A percentile compares a stretch with the other conserved stretches of the same genome.
These are phyloP conservation scores for Felis catus DNA, from an alignment of 2,113 vertebrate genomes.

Conservation along the genomic window DNA sequence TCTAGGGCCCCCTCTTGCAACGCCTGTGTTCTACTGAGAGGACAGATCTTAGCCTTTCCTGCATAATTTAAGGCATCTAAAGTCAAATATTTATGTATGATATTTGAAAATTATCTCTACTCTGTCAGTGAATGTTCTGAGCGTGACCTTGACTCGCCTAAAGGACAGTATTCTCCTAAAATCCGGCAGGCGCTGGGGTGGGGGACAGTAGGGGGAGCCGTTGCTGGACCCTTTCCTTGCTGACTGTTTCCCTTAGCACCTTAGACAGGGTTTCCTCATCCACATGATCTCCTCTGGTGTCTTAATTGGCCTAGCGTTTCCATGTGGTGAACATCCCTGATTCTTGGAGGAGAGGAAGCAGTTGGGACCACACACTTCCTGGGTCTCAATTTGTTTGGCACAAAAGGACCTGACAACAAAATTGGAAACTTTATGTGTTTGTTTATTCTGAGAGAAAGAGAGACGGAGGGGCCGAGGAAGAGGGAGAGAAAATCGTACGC, in stretches of 20 bases:
- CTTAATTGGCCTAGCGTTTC: neutral
- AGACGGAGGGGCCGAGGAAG: too few relatives aligned
- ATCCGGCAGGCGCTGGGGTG: fast-evolving
- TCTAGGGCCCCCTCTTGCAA: neutral
- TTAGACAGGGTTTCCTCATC: neutral
- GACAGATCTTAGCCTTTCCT: neutral
- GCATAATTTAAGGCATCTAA: neutral
- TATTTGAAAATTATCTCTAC: neutral
- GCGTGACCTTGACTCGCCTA: neutral
- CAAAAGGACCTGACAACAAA: neutral
- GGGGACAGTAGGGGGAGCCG: fast-evolving
- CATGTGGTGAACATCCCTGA: neutral
- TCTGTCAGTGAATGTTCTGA: neutral
- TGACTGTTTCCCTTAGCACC: neutral
- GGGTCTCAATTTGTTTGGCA: neutral
- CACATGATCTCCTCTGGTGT: neutral
- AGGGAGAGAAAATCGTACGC: too few relatives aligned
- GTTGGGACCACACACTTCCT: neutral
- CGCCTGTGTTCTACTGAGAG: neutral
- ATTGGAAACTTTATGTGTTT: neutral
- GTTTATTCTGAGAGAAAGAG: too few relatives aligned
- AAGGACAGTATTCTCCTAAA: neutral
- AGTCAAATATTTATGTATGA: neutral
- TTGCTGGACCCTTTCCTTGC: neutral
- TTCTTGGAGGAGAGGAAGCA: neutral